Evolutionary conservation across 2,797 vertebrate species (phyloP).

Genomic region (Pangasius mekongensis): DNA sequence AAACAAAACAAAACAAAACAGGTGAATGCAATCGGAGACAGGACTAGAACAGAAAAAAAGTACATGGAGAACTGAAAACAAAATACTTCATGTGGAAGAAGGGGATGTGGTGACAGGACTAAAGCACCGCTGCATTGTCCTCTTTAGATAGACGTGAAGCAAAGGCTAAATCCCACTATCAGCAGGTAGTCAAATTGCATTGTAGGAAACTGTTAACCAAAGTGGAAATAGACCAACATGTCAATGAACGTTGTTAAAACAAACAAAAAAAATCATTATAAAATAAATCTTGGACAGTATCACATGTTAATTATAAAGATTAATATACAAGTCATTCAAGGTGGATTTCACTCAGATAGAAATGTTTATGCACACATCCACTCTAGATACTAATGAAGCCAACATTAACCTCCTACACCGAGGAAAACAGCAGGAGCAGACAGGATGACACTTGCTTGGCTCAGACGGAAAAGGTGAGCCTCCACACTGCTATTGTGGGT

Average conservation of each 20-base stretch:
- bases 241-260: neutral
- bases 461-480: constrained; percentile 36
- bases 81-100: neutral
- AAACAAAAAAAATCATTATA: neutral
- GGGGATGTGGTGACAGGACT: too few relatives aligned
- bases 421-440: constrained; percentile 55
- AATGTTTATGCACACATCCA: neutral
- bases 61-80: neutral
- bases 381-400: constrained; percentile 71
- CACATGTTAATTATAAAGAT: neutral
- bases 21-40: neutral
- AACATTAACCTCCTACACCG: constrained; percentile 68
- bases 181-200: neutral
- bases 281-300: neutral
- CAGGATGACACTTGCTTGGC: constrained; percentile 45
- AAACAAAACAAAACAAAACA: neutral
- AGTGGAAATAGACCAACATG: neutral
- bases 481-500: constrained; percentile 61
- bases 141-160: neutral
- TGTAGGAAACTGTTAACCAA: neutral
- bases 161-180: neutral
- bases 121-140: too few relatives aligned
- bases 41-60: neutral
- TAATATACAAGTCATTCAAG: neutral
- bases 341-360: neutral